Conservation (phyloP, 1,140 invertebrate species). For the Drosophila miranda region DNA sequence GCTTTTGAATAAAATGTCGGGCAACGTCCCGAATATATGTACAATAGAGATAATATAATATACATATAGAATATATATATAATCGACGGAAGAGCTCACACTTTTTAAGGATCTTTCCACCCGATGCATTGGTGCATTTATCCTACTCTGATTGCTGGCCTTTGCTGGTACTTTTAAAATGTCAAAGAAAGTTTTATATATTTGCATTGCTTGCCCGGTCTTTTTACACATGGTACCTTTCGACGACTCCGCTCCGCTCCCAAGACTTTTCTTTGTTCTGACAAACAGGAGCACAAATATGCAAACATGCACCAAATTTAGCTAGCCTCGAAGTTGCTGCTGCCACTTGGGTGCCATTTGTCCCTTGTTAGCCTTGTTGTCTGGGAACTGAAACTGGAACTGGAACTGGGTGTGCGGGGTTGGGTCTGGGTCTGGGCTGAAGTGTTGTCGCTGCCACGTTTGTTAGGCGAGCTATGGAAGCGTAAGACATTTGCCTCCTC, state of each 20-base stretch:
- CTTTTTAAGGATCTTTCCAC: no score
- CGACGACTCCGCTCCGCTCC: background rate
- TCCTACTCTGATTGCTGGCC: no score
- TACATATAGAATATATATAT: no score
- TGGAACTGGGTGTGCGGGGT: background rate
- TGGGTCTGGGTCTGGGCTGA: no score
- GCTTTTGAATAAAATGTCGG: no score
- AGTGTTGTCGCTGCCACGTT: constrained; percentile 53
- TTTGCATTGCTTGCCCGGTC: constrained; percentile 1
- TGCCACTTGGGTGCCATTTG: constrained; percentile 28
- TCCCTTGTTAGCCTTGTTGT: constrained; percentile 66
- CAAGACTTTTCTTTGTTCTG: constrained; percentile 32
- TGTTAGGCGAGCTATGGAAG: constrained; percentile 67
- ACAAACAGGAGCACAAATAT: constrained; percentile 57
- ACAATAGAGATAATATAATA: no score
- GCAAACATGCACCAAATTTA: constrained; percentile 59
- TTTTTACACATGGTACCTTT: constrained; percentile 1
- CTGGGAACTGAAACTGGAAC: constrained; percentile 29
- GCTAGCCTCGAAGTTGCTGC: constrained; percentile 2
- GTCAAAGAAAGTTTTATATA: constrained; percentile 7
- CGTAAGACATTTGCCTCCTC: constrained; percentile 74
- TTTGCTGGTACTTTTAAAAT: background rate
- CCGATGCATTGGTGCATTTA: no score
- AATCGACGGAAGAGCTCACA: no score
- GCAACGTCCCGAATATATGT: no score